Evolutionary conservation across 2,113 vertebrate genomes (phyloP).

Genomic region (Rhabdornis inornatus): DNA sequence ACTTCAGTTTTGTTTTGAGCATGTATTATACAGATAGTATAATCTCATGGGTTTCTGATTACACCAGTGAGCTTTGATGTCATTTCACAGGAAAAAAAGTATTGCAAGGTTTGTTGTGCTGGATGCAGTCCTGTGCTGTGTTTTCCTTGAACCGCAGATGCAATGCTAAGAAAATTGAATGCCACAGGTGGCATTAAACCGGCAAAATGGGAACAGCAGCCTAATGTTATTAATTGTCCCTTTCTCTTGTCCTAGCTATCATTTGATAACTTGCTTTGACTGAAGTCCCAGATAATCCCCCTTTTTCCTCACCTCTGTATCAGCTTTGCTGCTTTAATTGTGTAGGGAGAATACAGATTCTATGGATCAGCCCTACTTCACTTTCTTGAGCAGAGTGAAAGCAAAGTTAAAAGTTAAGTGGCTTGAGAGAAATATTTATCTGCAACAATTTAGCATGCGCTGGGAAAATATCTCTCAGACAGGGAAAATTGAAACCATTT

Average conservation of each 20-base stretch:
- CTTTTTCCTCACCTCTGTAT: not conserved
- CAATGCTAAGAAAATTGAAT: not conserved
- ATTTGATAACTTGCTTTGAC: not conserved
- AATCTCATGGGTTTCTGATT: not conserved
- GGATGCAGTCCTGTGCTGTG: not conserved
- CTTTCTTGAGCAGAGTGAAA: not conserved
- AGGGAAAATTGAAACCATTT: not conserved
- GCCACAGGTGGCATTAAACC: not conserved
- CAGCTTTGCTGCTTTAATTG: not conserved
- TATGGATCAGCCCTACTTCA: not conserved
- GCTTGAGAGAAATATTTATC: not conserved
- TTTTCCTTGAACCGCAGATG: not conserved
- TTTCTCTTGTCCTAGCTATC: not conserved
- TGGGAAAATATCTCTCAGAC: not conserved
- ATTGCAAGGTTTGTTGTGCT: not conserved
- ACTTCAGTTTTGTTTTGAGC: not conserved
- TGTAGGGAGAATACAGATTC: not conserved
- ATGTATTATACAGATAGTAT: not conserved
- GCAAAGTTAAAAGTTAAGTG: not conserved
- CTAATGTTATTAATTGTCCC: not conserved
- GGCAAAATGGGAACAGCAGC: not conserved
- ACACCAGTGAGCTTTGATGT: not conserved
- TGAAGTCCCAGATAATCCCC: not conserved
- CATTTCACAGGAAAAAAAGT: not conserved
- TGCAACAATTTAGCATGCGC: not conserved